phyloP scores from a whole-genome alignment of 2,113 vertebrate genomes.

The Nannospalax galili region DNA sequence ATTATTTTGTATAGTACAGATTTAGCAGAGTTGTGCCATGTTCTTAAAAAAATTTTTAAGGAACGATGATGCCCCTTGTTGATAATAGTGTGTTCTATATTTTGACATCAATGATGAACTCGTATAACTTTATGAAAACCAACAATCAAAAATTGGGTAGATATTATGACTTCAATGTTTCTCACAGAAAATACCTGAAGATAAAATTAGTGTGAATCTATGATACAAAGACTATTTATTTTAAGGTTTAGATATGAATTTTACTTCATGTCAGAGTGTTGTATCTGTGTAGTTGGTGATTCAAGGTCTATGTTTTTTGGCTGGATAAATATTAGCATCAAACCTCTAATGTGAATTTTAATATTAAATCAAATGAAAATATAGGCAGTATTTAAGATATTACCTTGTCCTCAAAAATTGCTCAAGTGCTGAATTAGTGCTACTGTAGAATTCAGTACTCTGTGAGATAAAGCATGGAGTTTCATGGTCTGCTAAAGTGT shows the following conservation, averaged over 20 bases:
- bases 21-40: neutral
- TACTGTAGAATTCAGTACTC: neutral
- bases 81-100: neutral
- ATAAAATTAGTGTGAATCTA: neutral
- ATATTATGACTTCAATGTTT: neutral
- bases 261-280: neutral
- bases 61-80: conserved; percentile 11
- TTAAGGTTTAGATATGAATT: neutral
- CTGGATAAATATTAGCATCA: neutral
- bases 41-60: neutral
- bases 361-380: neutral
- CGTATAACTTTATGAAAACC: neutral
- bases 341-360: neutral
- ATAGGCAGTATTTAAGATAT: neutral
- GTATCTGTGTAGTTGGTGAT: neutral
- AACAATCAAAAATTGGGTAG: neutral
- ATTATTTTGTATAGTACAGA: neutral
- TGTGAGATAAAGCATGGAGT: neutral
- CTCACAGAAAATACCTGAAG: neutral
- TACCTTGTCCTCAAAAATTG: neutral
- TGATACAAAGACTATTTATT: neutral
- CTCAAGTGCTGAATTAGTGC: neutral
- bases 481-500: neutral
- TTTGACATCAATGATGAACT: neutral
- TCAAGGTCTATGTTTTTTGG: neutral